Base-by-base conservation (phyloP, 2,113 vertebrate genomes). In the Pollimyrus isidori region DNA sequence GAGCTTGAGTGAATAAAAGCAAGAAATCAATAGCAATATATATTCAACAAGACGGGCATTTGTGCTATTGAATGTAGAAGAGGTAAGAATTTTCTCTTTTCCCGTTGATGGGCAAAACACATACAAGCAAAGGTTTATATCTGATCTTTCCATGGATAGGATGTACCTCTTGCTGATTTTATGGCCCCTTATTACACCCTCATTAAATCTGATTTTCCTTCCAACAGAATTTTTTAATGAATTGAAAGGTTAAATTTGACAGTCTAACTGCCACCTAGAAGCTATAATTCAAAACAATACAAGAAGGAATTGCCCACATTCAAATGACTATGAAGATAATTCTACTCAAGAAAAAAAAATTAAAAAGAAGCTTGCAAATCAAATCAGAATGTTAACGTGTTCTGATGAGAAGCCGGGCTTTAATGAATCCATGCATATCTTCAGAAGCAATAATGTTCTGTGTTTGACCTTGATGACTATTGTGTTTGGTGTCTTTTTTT, bases 21-120 rank as follows among this genome's bases (percentile, higher is more conserved):
- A 89, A 23, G 9, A 88, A 90, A 92, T 92, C 89, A 89, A 88
- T 88, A 11, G 46, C 56, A 48, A 21, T 49, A 89, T 80, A 62
- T 87, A 49, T 85, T 87, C 46, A 88, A 7, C 49, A 84, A 2
- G 21, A 84, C 35, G 50, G 50, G 19, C 87, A 89, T 87, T 91
- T 88, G 56, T 88, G 82, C 89, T 91, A 87, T 89, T 90, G 89
- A 91, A 53, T 83, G 53, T 48, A 53, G 9, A 45, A 45, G 21
- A 39, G 45, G 85, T 62, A 88, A 56, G 69, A 69, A 53, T 35
- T 87, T 52, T 73, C 42, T 69, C 45, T 84, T 82, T 65, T 23
- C 21, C 45, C 58, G 30, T 85, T 26, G 30, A 87, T 80, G 48
- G 76, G 56, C 80, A 84, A 65, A 42, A 84, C 15, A 84, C 21